Evolutionary conservation across 1,140 invertebrate species (phyloP).

Genomic region (Pogonomyrmex californicus): DNA sequence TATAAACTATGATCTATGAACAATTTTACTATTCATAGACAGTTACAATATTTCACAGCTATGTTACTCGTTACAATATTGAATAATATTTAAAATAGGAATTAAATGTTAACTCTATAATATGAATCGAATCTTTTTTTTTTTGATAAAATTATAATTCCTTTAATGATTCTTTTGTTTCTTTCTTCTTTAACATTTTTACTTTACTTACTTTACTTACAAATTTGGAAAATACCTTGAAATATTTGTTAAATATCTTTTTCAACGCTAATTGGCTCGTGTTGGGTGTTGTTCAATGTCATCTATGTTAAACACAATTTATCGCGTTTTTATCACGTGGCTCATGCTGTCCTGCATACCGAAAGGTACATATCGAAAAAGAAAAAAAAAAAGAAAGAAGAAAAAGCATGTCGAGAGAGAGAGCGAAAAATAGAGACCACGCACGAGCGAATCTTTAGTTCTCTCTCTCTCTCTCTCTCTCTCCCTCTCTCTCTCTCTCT

Average conservation of each 20-base stretch:
- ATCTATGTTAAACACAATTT: constrained; percentile 8
- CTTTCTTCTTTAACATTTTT: neutral
- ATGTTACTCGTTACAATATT: no score
- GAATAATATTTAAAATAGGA: neutral
- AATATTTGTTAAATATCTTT: neutral
- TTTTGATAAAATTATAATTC: neutral
- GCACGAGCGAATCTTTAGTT: constrained; percentile 41
- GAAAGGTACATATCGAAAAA: neutral
- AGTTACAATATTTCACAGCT: no score
- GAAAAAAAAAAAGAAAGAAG: no score
- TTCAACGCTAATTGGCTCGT: neutral
- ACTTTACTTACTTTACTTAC: neutral
- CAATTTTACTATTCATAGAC: neutral
- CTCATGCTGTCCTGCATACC: neutral
- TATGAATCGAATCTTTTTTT: neutral
- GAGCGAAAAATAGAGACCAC: constrained; percentile 44
- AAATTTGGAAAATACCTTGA: neutral
- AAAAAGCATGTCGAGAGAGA: neutral
- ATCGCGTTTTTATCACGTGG: constrained; percentile 17
- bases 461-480: no score
- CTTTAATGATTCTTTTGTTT: neutral
- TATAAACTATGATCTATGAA: neutral
- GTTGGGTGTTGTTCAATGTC: neutral
- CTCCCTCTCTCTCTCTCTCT: no score
- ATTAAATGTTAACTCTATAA: neutral